Evolutionary conservation across 2,797 vertebrate species (phyloP).

Genomic region (Brachyalestes nurse): DNA sequence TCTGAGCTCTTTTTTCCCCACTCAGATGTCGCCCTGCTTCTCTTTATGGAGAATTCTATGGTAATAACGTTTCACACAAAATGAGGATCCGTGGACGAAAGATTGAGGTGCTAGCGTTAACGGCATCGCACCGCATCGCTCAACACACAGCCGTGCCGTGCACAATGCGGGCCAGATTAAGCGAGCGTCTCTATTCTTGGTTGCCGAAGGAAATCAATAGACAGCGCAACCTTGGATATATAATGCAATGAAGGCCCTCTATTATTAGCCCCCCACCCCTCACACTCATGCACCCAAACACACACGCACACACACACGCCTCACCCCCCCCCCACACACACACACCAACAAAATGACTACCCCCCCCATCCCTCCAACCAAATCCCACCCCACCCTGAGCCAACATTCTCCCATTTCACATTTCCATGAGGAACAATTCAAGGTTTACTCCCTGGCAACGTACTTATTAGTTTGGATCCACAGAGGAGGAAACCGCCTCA

Average conservation of each 20-base stretch:
- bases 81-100: neutral
- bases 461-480: slow-evolving; percentile 56
- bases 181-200: slow-evolving; percentile 50
- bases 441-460: slow-evolving; percentile 56
- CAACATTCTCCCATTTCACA: slow-evolving; percentile 55
- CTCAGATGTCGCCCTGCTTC: neutral
- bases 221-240: slow-evolving; percentile 55
- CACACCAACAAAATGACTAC: no score
- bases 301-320: no score
- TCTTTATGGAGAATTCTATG: neutral
- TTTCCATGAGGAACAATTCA: slow-evolving; percentile 46
- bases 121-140: neutral
- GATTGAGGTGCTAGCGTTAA: slow-evolving; percentile 1
- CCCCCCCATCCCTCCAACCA: slow-evolving; percentile 40
- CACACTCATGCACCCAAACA: neutral
- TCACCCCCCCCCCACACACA: no score
- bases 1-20: slow-evolving; percentile 4
- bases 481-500: slow-evolving; percentile 57
- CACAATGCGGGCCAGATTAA: slow-evolving; percentile 63
- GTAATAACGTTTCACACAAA: neutral
- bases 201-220: slow-evolving; percentile 67
- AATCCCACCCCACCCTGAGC: slow-evolving; percentile 39
- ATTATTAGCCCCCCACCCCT: slow-evolving; percentile 45
- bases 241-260: slow-evolving; percentile 58
- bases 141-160: neutral